Conservation (phyloP, 2,888 invertebrate species). For the Noctua comes region DNA sequence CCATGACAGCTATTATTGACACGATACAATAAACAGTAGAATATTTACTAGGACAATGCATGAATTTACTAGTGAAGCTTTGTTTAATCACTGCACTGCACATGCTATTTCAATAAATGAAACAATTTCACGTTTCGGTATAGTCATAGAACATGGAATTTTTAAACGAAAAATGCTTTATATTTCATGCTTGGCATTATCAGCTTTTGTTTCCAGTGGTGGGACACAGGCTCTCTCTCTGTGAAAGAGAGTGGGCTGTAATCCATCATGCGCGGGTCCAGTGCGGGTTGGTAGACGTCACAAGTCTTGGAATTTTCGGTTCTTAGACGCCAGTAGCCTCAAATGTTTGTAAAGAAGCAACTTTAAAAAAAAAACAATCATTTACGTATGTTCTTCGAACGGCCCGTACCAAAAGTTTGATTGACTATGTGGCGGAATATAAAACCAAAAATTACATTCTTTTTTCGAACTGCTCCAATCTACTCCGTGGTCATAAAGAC, state of each 20-base stretch:
- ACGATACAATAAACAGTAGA: constrained; percentile 34
- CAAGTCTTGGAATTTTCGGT: not conserved
- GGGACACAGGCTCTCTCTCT: not conserved
- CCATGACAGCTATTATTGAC: not conserved
- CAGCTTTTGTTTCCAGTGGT: not conserved
- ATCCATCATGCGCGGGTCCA: not conserved
- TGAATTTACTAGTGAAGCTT: not conserved
- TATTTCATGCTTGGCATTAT: not conserved
- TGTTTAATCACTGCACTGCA: not conserved
- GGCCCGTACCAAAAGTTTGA: not conserved
- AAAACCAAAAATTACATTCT: not conserved
- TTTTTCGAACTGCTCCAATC: constrained; percentile 2
- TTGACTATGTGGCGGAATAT: not conserved
- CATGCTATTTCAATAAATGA: not conserved
- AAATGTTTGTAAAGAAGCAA: not conserved
- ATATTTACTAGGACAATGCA: not conserved
- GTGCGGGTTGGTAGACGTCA: not conserved
- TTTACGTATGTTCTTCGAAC: not conserved
- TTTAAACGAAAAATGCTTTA: not conserved
- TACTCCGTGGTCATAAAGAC: constrained; percentile 35
- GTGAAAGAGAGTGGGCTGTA: not conserved
- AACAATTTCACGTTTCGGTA: not conserved
- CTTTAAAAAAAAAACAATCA: not conserved
- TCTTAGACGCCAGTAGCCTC: not conserved
- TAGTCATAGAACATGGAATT: not conserved